These are phyloP conservation scores for Anastrepha ludens DNA, from an alignment of 1,140 invertebrate species.

Conservation along the genomic window DNA sequence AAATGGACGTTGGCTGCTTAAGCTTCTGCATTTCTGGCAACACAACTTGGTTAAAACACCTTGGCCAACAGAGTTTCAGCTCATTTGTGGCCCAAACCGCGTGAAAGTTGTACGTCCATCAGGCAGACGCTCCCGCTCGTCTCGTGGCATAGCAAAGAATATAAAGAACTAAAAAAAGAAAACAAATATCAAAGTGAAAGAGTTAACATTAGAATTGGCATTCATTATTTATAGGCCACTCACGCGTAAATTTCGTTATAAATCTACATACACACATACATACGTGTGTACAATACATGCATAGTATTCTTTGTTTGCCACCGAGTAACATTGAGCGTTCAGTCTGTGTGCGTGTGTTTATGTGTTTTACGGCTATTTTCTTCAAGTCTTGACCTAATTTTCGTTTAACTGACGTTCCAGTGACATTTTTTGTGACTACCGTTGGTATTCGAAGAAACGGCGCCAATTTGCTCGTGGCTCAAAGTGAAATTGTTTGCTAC, in stretches of 20 bases:
- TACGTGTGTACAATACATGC: background rate
- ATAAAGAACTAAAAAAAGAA: background rate
- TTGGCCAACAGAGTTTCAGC: slow-evolving; percentile 66
- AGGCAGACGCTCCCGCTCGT: background rate
- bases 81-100: slow-evolving; percentile 71
- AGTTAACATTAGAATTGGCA: background rate
- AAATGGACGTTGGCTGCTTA: background rate
- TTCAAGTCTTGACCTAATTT: slow-evolving; percentile 40
- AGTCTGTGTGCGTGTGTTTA: background rate
- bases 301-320: background rate
- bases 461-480: background rate
- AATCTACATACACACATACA: background rate
- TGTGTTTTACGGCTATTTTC: background rate
- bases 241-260: background rate
- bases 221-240: background rate
- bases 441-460: background rate
- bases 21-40: slow-evolving; percentile 6
- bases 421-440: slow-evolving; percentile 56
- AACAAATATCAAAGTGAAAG: background rate
- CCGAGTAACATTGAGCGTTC: background rate
- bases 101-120: slow-evolving; percentile 66
- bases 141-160: background rate
- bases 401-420: slow-evolving; percentile 5
- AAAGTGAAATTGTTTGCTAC: slow-evolving; percentile 54
- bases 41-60: slow-evolving; percentile 69